Conservation (phyloP, 1,140 invertebrate species). For the Drosophila repleta region DNA sequence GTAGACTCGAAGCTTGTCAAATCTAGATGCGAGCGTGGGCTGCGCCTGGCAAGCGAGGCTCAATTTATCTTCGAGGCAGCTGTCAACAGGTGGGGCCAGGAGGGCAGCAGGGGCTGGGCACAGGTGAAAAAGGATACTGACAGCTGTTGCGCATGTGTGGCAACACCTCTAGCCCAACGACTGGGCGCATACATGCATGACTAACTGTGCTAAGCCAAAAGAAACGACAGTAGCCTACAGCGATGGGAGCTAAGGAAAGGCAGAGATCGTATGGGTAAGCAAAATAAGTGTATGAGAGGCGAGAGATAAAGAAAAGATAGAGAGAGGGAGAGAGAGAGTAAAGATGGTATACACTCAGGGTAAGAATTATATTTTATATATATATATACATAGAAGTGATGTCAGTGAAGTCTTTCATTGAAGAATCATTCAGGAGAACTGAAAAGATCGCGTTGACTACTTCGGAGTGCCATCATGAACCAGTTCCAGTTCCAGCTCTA, state of each 20-base stretch:
- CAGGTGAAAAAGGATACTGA: constrained; percentile 3
- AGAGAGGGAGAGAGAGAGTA: no score
- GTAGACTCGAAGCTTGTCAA: background rate
- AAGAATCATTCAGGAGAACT: no score
- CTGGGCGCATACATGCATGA: no score
- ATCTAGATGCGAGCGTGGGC: background rate
- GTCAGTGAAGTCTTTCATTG: no score
- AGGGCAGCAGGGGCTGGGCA: background rate
- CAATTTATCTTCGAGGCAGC: constrained; percentile 3
- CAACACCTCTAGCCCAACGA: constrained; percentile 23
- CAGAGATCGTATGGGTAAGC: constrained; percentile 3
- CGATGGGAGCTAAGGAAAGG: constrained; percentile 11
- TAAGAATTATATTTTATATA: no score
- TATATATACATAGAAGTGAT: no score
- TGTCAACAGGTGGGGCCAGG: background rate
- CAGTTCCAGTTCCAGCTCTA: no score
- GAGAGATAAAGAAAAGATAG: background rate
- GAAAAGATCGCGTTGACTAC: no score
- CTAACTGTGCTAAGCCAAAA: constrained; percentile 11
- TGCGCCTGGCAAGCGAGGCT: constrained; percentile 1
- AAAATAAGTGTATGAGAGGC: background rate
- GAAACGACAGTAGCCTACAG: constrained; percentile 37
- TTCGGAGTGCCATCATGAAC: no score
- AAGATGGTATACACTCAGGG: no score
- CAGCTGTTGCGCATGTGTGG: constrained; percentile 44